phyloP scores from a whole-genome alignment of 30 jellyfish, hydroid and myxozoan species.

The Hydractinia symbiolongicarpus region DNA sequence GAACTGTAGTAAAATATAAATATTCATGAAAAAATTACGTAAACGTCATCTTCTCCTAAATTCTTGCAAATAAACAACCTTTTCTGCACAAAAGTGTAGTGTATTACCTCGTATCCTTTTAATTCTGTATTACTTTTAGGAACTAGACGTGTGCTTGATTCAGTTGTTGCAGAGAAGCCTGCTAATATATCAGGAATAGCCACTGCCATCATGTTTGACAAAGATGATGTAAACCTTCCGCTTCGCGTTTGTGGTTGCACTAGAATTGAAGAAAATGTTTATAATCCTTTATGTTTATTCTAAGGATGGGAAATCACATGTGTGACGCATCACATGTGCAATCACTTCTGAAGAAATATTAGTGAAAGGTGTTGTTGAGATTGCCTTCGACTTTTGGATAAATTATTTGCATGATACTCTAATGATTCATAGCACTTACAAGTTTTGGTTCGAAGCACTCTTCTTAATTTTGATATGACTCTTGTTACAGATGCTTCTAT shows the following conservation, averaged over 20 bases:
- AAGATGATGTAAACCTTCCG: background rate
- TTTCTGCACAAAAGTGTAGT: no score
- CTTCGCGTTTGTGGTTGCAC: background rate
- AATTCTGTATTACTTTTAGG: background rate
- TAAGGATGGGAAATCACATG: background rate
- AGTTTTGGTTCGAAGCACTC: conserved; percentile 1
- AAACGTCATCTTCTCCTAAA: no score
- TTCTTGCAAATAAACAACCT: no score
- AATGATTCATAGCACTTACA: background rate
- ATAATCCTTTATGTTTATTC: background rate
- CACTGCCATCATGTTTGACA: background rate
- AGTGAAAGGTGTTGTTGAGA: background rate
- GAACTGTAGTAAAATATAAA: no score
- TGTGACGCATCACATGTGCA: background rate
- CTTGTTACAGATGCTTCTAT: background rate
- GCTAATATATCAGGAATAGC: background rate
- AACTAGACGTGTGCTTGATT: background rate
- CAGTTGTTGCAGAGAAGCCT: conserved; percentile 1
- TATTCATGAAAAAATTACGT: no score
- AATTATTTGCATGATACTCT: background rate
- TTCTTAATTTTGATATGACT: conserved; percentile 1
- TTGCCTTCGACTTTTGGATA: background rate
- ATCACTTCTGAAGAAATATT: background rate
- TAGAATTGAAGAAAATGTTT: background rate
- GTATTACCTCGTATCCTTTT: background rate